Evolutionary conservation across 2,113 vertebrate genomes (phyloP).

Genomic region (Lagopus leucura): DNA sequence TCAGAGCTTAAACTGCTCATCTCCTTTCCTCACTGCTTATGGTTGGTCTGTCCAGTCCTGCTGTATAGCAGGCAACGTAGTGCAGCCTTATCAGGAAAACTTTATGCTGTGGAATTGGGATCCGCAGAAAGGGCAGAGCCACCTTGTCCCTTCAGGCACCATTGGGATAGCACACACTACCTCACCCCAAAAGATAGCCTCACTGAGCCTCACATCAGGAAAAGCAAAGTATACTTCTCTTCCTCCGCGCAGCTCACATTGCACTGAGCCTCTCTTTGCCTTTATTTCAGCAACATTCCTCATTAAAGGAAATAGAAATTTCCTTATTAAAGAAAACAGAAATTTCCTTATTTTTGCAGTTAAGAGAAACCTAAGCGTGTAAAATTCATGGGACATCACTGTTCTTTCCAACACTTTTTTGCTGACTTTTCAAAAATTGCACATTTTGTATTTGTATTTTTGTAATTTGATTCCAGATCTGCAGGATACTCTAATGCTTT

Average conservation of each 20-base stretch:
- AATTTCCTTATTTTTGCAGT: neutral
- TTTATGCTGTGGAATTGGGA: neutral
- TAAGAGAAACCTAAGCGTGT: neutral
- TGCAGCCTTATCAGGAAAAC: neutral
- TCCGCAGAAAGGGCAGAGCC: neutral
- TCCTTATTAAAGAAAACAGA: neutral
- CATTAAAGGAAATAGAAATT: neutral
- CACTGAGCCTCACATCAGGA: neutral
- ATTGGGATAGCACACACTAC: rapidly evolving
- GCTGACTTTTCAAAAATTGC: neutral
- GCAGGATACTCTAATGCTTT: neutral
- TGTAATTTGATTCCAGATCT: neutral
- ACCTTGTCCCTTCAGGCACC: neutral
- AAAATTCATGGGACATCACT: neutral
- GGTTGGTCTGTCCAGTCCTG: neutral
- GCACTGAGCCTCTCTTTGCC: neutral
- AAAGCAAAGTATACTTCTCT: neutral
- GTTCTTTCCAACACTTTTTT: neutral
- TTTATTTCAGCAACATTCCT: neutral
- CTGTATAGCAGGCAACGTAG: neutral
- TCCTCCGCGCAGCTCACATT: neutral
- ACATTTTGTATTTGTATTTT: neutral
- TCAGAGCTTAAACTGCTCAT: neutral
- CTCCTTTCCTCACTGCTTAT: neutral
- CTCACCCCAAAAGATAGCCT: neutral